A percentile compares a stretch with the other conserved stretches of the same genome.
Evolutionary conservation across 2,888 invertebrate genomes (phyloP).

Genomic region (Drosophila vallismaia): DNA sequence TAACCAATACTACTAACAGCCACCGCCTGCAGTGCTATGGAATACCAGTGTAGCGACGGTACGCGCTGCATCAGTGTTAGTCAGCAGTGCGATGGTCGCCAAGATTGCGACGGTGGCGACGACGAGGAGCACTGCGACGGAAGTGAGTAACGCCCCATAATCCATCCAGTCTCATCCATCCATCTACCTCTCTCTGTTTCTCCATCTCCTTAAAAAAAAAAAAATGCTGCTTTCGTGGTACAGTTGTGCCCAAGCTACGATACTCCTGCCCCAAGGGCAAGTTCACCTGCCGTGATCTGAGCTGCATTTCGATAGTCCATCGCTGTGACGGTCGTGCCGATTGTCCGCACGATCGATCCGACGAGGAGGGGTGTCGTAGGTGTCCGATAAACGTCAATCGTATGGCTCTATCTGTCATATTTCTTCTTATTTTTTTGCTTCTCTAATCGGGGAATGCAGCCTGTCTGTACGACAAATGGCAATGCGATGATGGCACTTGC

Average conservation of each 20-base stretch:
- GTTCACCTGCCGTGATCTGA: conserved; percentile 90
- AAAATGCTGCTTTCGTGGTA: conserved; percentile 17
- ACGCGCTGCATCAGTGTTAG: conserved; percentile 80
- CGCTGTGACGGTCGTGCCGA: conserved; percentile 90
- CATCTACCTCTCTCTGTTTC: conserved; percentile 14
- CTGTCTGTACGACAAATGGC: conserved; percentile 89
- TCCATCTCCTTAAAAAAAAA: background rate
- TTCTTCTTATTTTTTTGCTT: background rate
- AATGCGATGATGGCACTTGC: conserved; percentile 90
- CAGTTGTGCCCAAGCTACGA: conserved; percentile 80
- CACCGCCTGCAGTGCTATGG: conserved; percentile 80
- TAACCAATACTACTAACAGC: conserved; percentile 68
- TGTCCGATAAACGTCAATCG: conserved; percentile 60
- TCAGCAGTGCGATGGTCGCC: conserved; percentile 81
- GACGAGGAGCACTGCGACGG: conserved; percentile 83
- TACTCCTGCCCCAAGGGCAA: conserved; percentile 85
- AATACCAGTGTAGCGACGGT: conserved; percentile 82
- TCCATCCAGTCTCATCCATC: background rate
- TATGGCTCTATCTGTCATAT: background rate
- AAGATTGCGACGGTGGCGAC: conserved; percentile 82
- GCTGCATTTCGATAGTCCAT: conserved; percentile 88
- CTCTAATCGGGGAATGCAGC: conserved; percentile 83
- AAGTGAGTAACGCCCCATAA: conserved; percentile 77
- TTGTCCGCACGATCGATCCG: conserved; percentile 88
- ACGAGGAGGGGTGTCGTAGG: conserved; percentile 88